Percentiles rank a stretch among this genome's conserved stretches.
Conservation (phyloP, 2,797 vertebrate genomes). For the Poecilia picta region DNA sequence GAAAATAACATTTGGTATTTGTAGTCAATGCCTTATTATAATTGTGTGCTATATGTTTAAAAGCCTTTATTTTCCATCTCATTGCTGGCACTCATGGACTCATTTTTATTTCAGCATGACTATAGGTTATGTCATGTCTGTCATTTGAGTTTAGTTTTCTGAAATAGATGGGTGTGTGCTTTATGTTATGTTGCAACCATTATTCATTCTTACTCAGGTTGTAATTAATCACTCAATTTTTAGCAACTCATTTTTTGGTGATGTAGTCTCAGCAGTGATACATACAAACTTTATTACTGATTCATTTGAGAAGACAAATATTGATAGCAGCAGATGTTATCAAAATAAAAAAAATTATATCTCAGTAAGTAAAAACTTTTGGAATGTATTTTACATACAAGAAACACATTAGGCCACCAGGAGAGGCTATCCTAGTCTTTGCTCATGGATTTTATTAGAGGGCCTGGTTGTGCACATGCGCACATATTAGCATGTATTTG, state of each 20-base stretch:
- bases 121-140: background rate
- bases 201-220: background rate
- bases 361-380: background rate
- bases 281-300: constrained; percentile 3
- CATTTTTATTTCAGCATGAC: background rate
- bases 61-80: background rate
- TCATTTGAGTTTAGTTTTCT: constrained; percentile 1
- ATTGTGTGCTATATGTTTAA: background rate
- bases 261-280: background rate
- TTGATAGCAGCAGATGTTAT: background rate
- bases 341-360: background rate
- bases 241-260: background rate
- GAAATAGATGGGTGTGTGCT: constrained; percentile 5
- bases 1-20: background rate
- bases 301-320: background rate
- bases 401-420: constrained; percentile 15
- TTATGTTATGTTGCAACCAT: background rate
- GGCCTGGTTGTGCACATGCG: constrained; percentile 36
- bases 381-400: constrained; percentile 9
- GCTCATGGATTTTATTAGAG: constrained; percentile 43
- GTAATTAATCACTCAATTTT: constrained; percentile 1
- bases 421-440: constrained; percentile 30
- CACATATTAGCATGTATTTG: constrained; percentile 51
- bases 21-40: background rate
- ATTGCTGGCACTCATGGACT: background rate